Base-by-base conservation (phyloP, 1,140 invertebrate species). In the Pinna nobilis region DNA sequence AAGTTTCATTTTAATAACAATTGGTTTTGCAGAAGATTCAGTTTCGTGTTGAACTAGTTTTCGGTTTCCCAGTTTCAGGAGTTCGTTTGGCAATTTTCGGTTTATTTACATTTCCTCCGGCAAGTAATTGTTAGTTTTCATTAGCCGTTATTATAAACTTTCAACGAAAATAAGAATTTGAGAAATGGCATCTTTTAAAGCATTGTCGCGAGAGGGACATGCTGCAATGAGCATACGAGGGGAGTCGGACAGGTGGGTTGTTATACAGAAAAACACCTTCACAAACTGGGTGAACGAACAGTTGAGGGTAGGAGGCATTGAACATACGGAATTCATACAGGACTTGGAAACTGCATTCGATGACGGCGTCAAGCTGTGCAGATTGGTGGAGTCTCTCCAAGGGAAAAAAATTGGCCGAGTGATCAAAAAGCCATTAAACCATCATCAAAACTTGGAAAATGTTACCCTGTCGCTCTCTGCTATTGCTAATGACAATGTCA, bases 271-370 rank as follows among this genome's bases (percentile, higher is more conserved):
- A 30, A 97, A 98, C 85, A 99, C 97, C 0, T 99, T 99, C 88
- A 93, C 94, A 75, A 99, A 99, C 89, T 99, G 97, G 97, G 95
- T 98, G 73, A 99, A 99, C 89, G 97, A 98, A 88, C 95, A 98
- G 81, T 89, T 98, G 60, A 93, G 73, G 37, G 39, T 77, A 5
- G 59, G 50, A 50, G 67, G 68, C 11, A 49, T 53, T 20, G 74
- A 76, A 93, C 76, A 85, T 69, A 74, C 71, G 55, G 70, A 74
- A 3, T 71, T 79, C 9, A 72, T 87, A 2, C 53, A 93, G 11
- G 95, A 98, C 87, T 90, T 98, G 60, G 93, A 93, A 0, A 93
- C 93, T 64, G 97, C 98, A 86, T 93, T 99, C 35, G 92, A 93
- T 63, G 95, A 97, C 84, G 97, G 97, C 3, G 95, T 97, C 0